Base-by-base conservation (phyloP, 2,797 vertebrate species). In the Typhlichthys subterraneus region DNA sequence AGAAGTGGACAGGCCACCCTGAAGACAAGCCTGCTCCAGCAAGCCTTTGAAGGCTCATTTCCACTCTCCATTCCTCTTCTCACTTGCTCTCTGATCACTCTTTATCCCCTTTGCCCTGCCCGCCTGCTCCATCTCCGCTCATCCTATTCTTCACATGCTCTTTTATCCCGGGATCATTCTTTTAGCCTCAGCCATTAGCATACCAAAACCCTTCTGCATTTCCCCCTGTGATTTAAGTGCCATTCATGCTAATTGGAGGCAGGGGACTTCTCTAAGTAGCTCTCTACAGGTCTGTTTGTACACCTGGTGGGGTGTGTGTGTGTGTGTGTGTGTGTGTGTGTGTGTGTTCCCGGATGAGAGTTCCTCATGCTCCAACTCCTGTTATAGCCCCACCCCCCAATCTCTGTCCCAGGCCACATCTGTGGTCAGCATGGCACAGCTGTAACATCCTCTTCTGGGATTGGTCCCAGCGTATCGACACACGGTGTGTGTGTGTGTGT, bases 151-250 rank as follows among this genome's bases (percentile, higher is more conserved):
- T 85, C 66, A 50, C 69, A 67, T 73, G 64, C 67, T 72, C 91
- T 91, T 93, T 92, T 84, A 91, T 92, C 89, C 85, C 42, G 0
- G 82, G 80, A 89, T 90, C 85, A 80, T 89, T 73, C 81, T 89
- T 90, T 72, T 85, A 38, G 33, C 82, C 83, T 67, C 57, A 69
- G 79, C 82, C 70, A 87, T 93, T 93, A 86, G 86, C 92, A 92
- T 92, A 88, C 79, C 88, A 88, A 90, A 90, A 86, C 73, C 67
- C 47, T 70, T 70, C 73, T 83, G 86, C 89, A 89, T 88, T 91
- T 89, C 88, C 88, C 81, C 72, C 55, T 73, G 83, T 83, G 33
- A 38, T 91, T 88, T 86, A 87, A 92, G 83, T 81, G 85, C 80
- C 85, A 91, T 91, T 90, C 81, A 91, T 84, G 87, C 70, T 88